Evolutionary conservation across 2,888 invertebrate species (phyloP).

Genomic region (Sinotaia quadrata): DNA sequence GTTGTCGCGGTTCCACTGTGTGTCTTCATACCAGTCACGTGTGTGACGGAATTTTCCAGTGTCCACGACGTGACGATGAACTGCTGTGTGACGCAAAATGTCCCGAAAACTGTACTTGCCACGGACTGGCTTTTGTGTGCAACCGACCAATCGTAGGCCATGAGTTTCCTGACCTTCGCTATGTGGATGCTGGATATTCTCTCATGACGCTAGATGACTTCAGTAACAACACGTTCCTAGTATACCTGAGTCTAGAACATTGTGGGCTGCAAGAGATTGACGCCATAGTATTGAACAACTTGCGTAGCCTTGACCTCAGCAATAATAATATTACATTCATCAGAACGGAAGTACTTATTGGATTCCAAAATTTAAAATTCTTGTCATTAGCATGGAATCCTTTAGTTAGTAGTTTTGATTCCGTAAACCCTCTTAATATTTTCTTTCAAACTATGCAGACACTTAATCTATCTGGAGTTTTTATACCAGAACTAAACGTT

Average conservation of each 20-base stretch:
- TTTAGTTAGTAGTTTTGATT: neutral
- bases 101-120: slow-evolving; percentile 28
- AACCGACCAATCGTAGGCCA: neutral
- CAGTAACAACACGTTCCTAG: neutral
- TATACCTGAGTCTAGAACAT: slow-evolving; percentile 22
- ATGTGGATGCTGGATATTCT: slow-evolving; percentile 2
- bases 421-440: too few relatives aligned
- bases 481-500: neutral
- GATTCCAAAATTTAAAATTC: neutral
- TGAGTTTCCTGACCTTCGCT: neutral
- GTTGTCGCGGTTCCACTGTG: slow-evolving; percentile 15
- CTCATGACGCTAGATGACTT: neutral
- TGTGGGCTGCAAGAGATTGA: slow-evolving; percentile 4
- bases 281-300: slow-evolving; percentile 11
- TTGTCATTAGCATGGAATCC: slow-evolving; percentile 15
- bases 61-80: slow-evolving; percentile 45
- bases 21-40: slow-evolving; percentile 37
- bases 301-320: slow-evolving; percentile 25
- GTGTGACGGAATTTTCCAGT: slow-evolving; percentile 41
- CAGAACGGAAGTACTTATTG: neutral
- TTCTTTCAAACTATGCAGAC: neutral
- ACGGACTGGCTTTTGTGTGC: slow-evolving; percentile 27
- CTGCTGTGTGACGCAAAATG: slow-evolving; percentile 18
- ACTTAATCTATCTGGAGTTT: slow-evolving; percentile 24
- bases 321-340: slow-evolving; percentile 7